These are phyloP conservation scores for Cephus cinctus DNA, from an alignment of 1,140 invertebrate genomes.

Conservation along the genomic window DNA sequence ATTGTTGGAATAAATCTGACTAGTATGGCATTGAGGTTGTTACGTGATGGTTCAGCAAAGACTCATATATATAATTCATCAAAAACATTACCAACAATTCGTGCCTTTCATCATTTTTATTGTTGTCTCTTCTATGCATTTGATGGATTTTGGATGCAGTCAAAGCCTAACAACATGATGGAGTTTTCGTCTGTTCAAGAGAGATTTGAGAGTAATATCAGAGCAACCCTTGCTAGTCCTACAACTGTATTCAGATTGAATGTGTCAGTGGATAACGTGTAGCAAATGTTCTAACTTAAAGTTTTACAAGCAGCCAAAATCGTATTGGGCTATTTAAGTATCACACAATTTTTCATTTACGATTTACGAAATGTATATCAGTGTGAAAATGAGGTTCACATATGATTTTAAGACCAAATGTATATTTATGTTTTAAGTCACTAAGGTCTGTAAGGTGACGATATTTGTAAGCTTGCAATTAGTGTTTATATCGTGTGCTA, in stretches of 20 bases:
- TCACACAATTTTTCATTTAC: too few species aligned
- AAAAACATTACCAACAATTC: slow-evolving; percentile 67
- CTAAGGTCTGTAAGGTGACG: too few species aligned
- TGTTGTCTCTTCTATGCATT: slow-evolving; percentile 93
- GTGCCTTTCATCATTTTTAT: slow-evolving; percentile 91
- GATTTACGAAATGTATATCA: too few species aligned
- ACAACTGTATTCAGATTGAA: slow-evolving; percentile 72
- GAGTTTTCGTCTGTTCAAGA: slow-evolving; percentile 86
- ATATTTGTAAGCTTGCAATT: too few species aligned
- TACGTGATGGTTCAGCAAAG: slow-evolving; percentile 81
- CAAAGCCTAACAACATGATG: slow-evolving; percentile 92
- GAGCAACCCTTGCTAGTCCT: slow-evolving; percentile 63
- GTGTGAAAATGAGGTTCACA: too few species aligned
- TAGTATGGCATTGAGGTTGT: slow-evolving; percentile 79
- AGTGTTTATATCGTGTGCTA: too few species aligned
- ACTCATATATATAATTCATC: slow-evolving; percentile 90
- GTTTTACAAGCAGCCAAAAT: too few species aligned
- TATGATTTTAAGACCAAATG: too few species aligned
- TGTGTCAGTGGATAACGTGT: slow-evolving; percentile 67
- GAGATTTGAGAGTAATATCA: slow-evolving; percentile 77
- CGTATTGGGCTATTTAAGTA: too few species aligned
- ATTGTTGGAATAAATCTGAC: slow-evolving; percentile 95
- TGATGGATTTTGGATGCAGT: slow-evolving; percentile 89
- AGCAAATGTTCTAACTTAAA: too few species aligned
- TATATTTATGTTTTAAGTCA: too few species aligned